Percentiles rank a stretch among this genome's conserved stretches.
Conservation (phyloP, 2,888 invertebrate genomes). For the Oligia fasciuncula region DNA sequence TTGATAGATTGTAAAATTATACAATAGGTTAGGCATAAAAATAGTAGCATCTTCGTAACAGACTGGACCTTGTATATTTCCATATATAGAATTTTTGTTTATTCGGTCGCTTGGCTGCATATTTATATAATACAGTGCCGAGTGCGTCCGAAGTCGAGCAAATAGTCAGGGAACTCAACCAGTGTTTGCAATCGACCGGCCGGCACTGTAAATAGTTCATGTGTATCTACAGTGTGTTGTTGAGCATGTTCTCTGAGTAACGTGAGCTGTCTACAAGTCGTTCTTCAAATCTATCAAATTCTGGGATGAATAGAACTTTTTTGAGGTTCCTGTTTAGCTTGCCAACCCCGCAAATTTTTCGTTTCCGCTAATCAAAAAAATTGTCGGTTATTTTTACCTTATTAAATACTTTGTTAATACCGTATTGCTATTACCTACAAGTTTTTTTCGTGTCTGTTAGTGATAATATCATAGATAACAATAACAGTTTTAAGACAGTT, state of each 20-base stretch:
- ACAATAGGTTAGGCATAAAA: no score
- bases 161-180: conserved; percentile 62
- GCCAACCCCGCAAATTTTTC: background rate
- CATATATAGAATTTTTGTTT: conserved; percentile 58
- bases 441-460: background rate
- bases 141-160: conserved; percentile 58
- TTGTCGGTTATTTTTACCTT: background rate
- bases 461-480: background rate
- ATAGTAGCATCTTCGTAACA: no score
- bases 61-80: conserved; percentile 4
- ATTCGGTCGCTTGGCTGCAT: conserved; percentile 63
- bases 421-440: background rate
- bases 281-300: conserved; percentile 18
- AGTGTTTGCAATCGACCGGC: conserved; percentile 62
- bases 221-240: conserved; percentile 27
- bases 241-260: conserved; percentile 6
- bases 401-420: background rate
- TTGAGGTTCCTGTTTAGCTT: background rate
- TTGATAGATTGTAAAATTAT: background rate
- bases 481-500: background rate
- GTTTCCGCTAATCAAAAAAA: background rate
- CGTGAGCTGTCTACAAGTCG: conserved; percentile 4
- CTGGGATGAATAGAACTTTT: background rate
- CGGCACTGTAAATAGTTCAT: conserved; percentile 58
- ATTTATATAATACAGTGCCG: conserved; percentile 69